Conservation (phyloP, 2,797 vertebrate genomes). For the Galagoides demidoff region DNA sequence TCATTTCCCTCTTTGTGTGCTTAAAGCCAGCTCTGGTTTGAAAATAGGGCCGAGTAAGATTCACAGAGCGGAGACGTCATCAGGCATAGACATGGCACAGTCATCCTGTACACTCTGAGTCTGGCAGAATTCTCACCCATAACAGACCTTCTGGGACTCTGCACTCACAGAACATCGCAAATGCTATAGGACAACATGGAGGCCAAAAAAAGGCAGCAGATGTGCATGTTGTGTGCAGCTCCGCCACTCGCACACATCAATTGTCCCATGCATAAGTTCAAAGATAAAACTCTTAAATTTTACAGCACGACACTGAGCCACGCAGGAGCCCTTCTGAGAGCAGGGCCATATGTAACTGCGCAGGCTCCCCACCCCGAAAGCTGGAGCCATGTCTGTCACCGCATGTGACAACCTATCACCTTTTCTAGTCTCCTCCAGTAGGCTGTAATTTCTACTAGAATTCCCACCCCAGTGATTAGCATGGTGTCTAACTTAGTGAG, state of each 20-base stretch:
- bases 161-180: background rate
- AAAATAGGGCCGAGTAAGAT: background rate
- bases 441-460: background rate
- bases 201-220: background rate
- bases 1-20: background rate
- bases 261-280: background rate
- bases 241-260: fast-evolving
- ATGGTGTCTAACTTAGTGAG: background rate
- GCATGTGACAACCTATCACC: background rate
- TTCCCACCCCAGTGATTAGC: background rate
- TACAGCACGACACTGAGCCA: background rate
- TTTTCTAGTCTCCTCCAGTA: background rate
- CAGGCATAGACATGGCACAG: background rate
- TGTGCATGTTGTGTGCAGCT: fast-evolving
- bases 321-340: background rate
- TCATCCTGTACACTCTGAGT: background rate
- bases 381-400: background rate
- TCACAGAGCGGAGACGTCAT: background rate
- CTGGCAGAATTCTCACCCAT: background rate
- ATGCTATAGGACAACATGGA: background rate
- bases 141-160: background rate
- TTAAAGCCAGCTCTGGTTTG: background rate
- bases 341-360: background rate
- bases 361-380: background rate
- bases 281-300: background rate